Base-by-base conservation (phyloP, 2,113 vertebrate genomes). In the Nanger granti region DNA sequence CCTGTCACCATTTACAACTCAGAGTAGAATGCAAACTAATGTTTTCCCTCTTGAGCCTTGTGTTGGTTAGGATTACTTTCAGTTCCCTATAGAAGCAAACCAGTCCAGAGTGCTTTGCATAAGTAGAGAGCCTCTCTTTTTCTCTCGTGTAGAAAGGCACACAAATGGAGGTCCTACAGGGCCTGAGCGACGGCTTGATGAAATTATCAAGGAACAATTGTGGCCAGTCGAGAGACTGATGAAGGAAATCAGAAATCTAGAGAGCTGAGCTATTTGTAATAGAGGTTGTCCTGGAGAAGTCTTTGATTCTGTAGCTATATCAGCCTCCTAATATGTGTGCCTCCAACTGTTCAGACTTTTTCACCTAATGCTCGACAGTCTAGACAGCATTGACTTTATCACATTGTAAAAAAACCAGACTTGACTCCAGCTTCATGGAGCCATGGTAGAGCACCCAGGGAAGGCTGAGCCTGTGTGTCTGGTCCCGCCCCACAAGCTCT, bases 371-470 rank as follows among this genome's bases (percentile, higher is more conserved):
- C 55, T 84, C 12, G 1, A 24, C 11, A 49, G 5, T 60, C 10
- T 86, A 15, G 12, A 64, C 54, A 34, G 29, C 9, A 34, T 5
- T 44, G 44, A 52, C 54, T 31, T 37, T 13, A 57, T 73, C 28
- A 88, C 29, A 28, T 3, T 17, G 17, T 76, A 3, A 52, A 87
- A n/a, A 49, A 14, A 5, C 44, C 8, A 93, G 80, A 26, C 34
- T 87, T 26, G 55, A 8, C 34, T 44, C 24, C 7, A 18, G n/a
- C 14, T 52, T 76, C 5, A 12, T 15, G 60, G 60, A 73, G 52
- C 69, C 18, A 2, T 0, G 0, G 3, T 62, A 62, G 28, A 26
- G 17, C 31, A 10, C 5, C 5, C 41, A 54, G 15, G 10, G 11
- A 18, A 57, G 52, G 10, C 31, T 29, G 8, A 82, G 4, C 8